phyloP scores from a whole-genome alignment of 2,888 invertebrate genomes.

The Heliconius erato region DNA sequence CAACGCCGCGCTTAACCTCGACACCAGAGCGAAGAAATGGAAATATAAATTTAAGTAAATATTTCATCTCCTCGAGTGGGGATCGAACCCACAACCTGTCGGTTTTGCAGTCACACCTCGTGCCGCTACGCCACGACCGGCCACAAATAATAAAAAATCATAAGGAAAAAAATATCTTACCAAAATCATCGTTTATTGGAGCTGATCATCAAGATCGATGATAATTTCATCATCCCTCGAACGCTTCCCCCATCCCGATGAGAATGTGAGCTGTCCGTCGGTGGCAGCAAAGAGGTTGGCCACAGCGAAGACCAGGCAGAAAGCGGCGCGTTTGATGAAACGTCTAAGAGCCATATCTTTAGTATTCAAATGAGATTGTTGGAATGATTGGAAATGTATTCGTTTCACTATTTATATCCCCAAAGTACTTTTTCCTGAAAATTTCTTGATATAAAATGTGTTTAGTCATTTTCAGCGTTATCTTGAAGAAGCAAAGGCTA shows the following conservation, averaged over 20 bases:
- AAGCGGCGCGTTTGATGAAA: constrained; percentile 48
- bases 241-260: constrained; percentile 85
- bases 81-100: too few relatives aligned
- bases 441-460: background rate
- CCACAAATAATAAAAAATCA: too few relatives aligned
- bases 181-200: constrained; percentile 38
- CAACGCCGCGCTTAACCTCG: too few relatives aligned
- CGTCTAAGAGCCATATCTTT: constrained; percentile 52
- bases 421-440: constrained; percentile 12
- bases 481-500: background rate
- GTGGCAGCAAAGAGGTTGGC: constrained; percentile 59
- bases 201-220: constrained; percentile 52
- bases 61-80: too few relatives aligned
- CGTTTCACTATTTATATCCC: constrained; percentile 57
- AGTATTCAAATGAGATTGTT: background rate
- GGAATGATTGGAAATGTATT: constrained; percentile 30
- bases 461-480: constrained; percentile 1
- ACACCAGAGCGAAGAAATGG: too few relatives aligned
- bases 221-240: constrained; percentile 56
- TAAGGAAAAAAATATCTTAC: constrained; percentile 15
- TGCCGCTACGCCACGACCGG: too few relatives aligned
- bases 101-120: too few relatives aligned
- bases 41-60: too few relatives aligned
- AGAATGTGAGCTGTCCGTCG: constrained; percentile 85
- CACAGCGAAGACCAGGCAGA: constrained; percentile 57